Conservation (phyloP, 2,113 vertebrate species). For the Ursus arctos region DNA sequence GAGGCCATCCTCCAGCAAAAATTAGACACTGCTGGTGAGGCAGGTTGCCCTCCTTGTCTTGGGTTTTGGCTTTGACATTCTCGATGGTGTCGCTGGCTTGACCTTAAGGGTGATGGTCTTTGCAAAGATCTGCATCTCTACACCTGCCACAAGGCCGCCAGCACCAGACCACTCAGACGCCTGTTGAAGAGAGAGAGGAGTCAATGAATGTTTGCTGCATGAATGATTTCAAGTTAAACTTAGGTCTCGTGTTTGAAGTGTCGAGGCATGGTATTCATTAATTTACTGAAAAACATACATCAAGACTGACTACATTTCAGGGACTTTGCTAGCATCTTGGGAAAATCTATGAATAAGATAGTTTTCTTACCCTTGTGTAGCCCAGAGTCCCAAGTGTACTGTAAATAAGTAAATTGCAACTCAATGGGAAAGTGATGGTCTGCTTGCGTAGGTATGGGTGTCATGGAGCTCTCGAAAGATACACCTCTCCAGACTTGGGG, state of each 20-base stretch:
- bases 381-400: neutral
- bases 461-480: neutral
- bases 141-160: neutral
- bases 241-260: neutral
- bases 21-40: neutral
- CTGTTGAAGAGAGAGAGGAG: neutral
- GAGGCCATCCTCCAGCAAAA: neutral
- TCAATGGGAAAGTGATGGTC: neutral
- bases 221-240: neutral
- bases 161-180: neutral
- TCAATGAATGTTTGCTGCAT: neutral
- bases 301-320: neutral
- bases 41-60: conserved; percentile 87
- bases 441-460: accelerated
- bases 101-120: conserved; percentile 90
- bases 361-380: neutral
- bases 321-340: no score
- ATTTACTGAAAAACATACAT: neutral
- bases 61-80: conserved; percentile 91
- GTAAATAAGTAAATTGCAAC: neutral
- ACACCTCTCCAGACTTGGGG: neutral
- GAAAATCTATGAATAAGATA: neutral
- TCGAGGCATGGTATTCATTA: neutral
- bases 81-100: conserved; percentile 91
- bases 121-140: conserved; percentile 90